Base-by-base conservation (phyloP, 53 echinoderm and acorn worm species). In the Apostichopus leukothele region DNA sequence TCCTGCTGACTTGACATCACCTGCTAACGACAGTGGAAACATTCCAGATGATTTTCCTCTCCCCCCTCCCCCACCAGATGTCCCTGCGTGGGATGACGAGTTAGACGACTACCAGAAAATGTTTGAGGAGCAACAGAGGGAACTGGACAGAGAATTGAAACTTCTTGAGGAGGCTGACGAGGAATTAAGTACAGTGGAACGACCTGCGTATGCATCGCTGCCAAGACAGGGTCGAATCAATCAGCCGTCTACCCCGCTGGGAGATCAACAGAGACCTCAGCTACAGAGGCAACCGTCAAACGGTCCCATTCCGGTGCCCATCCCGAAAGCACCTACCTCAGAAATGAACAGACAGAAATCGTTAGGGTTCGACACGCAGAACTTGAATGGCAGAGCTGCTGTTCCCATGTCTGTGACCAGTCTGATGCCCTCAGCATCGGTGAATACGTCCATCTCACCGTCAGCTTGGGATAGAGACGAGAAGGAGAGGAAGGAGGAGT, bases 151-250 rank as follows among this genome's bases (percentile, higher is more conserved):
- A 79, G 84, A 84, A 53, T 50, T 86, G 53, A 83, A 78, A 53
- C 86, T 83, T 9, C 76, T 76, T 23, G 67, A 89, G 78, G 76
- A 50, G 59, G 89, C 75, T 9, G 78, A 91, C 6, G 83, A 89
- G 22, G 89, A 83, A 23, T 75, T 83, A 1, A 87, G 60, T 54
- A 75, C 50, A 12, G 91, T 89, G 55, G 88, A 91, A 59, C 84
- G 79, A 4, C 89, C 90, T 9, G 90, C 90, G 11, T 94, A 92
- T 89, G 95, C 96, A 9, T 96, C 96, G 13, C 88, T 96, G 9
- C 94, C 96, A 5, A 89, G 93, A 27, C 95, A 95, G 73, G 95
- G 96, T 19, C 95, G 96, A 19, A 96, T 96, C 76, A 91, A 91
- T 55, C 93, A 93, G 73, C 93, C 93, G 6, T 89, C 91, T 50